These are phyloP conservation scores for Rhinatrema bivittatum DNA, from an alignment of 2,797 vertebrate genomes.

Conservation along the genomic window DNA sequence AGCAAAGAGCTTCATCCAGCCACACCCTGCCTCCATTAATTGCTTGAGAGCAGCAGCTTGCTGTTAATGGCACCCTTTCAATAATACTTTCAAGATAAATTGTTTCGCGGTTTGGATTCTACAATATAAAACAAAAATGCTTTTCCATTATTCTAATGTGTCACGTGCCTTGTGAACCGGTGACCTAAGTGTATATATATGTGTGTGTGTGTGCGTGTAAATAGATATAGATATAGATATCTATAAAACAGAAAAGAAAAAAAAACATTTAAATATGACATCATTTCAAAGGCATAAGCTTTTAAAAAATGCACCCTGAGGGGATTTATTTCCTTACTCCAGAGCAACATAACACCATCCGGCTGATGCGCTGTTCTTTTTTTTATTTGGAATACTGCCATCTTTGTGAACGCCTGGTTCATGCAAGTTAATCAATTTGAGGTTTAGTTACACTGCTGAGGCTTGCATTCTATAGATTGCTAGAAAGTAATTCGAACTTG, in stretches of 20 bases:
- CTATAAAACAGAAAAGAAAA: slow-evolving; percentile 59
- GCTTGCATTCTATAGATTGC: slow-evolving; percentile 97
- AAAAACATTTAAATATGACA: slow-evolving; percentile 92
- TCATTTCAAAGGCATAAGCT: slow-evolving; percentile 99
- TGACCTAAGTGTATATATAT: slow-evolving; percentile 75
- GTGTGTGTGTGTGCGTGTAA: too few relatives aligned
- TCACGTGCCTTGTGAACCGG: slow-evolving; percentile 77
- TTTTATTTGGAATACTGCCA: slow-evolving; percentile 97
- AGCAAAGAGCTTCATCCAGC: slow-evolving; percentile 49
- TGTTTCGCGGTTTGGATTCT: slow-evolving; percentile 95
- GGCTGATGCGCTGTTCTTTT: slow-evolving; percentile 87
- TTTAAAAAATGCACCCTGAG: slow-evolving; percentile 98
- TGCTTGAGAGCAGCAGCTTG: slow-evolving; percentile 64
- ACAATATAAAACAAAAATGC: slow-evolving; percentile 86
- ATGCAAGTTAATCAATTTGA: slow-evolving; percentile 99
- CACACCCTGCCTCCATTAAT: slow-evolving; percentile 91
- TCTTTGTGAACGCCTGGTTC: slow-evolving; percentile 99
- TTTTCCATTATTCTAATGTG: slow-evolving; percentile 95
- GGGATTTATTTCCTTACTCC: slow-evolving; percentile 98
- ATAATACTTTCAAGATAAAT: slow-evolving; percentile 93
- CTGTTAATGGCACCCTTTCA: slow-evolving; percentile 88
- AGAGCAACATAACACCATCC: slow-evolving; percentile 99
- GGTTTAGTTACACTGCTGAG: slow-evolving; percentile 99
- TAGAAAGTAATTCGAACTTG: slow-evolving; percentile 97
- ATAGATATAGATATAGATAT: slow-evolving; percentile 63